Conservation (phyloP, 2,797 vertebrate genomes). For the Helarctos malayanus region DNA sequence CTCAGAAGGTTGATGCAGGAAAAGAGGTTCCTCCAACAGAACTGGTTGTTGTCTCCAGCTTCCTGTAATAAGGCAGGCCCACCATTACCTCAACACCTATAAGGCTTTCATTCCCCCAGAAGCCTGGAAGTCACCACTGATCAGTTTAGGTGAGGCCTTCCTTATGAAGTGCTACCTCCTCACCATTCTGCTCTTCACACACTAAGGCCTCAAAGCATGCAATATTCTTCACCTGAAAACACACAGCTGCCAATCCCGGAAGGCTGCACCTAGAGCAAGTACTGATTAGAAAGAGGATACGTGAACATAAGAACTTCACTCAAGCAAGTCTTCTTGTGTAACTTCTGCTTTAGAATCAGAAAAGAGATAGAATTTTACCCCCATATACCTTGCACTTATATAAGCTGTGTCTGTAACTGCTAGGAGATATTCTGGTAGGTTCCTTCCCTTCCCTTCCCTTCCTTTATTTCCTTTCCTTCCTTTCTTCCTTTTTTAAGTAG, state of each 20-base stretch:
- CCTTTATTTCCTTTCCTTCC: background rate
- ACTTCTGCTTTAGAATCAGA: conserved; percentile 37
- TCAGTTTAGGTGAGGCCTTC: background rate
- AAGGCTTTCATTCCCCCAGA: conserved; percentile 5
- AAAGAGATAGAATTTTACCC: conserved; percentile 20
- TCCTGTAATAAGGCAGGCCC: conserved; percentile 89
- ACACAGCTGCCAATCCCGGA: background rate
- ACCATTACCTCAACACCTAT: background rate
- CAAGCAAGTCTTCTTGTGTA: background rate
- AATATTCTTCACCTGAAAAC: background rate
- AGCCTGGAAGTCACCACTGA: background rate
- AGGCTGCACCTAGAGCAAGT: background rate
- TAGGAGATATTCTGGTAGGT: conserved; percentile 41
- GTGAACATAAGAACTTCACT: background rate
- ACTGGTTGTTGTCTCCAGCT: conserved; percentile 96
- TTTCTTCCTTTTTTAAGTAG: background rate
- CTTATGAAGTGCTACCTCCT: background rate
- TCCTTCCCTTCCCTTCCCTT: background rate
- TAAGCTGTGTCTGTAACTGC: conserved; percentile 8
- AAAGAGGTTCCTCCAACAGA: conserved; percentile 98
- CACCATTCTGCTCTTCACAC: background rate
- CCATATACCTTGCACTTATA: background rate
- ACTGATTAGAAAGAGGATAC: background rate
- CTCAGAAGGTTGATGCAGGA: conserved; percentile 97
- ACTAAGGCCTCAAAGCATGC: background rate